These are phyloP conservation scores for Manacus vitellinus DNA, from an alignment of 2,113 vertebrate genomes.

Conservation along the genomic window DNA sequence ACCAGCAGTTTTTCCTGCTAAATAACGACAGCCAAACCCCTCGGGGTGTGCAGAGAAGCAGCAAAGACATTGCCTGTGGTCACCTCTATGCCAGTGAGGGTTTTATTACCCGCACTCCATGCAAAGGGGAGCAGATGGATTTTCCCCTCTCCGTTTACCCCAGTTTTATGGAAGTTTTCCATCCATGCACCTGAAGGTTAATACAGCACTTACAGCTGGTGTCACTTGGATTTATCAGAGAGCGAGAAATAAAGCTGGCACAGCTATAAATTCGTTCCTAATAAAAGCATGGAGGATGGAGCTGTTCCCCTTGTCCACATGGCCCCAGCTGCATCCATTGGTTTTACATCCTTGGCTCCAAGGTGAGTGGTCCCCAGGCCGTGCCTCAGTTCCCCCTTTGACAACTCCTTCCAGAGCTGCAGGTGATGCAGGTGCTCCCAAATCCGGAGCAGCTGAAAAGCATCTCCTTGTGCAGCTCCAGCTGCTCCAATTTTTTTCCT, in stretches of 20 bases:
- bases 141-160: neutral
- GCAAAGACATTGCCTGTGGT: neutral
- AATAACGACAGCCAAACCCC: neutral
- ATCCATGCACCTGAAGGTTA: neutral
- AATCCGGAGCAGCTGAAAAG: accelerated
- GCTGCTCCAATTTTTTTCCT: neutral
- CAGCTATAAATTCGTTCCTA: neutral
- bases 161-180: neutral
- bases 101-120: neutral
- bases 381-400: neutral
- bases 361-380: neutral
- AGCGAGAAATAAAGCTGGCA: neutral
- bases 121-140: neutral
- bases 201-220: accelerated
- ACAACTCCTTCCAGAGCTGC: accelerated
- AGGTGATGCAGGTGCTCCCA: neutral
- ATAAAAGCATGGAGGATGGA: neutral
- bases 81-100: neutral
- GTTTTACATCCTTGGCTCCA: neutral
- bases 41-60: neutral
- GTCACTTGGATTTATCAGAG: neutral
- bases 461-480: neutral
- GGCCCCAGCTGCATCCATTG: neutral
- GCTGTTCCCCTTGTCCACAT: neutral
- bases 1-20: neutral